phyloP scores from a whole-genome alignment of 2,888 invertebrate species.

The Cecidostiba fungosa region DNA sequence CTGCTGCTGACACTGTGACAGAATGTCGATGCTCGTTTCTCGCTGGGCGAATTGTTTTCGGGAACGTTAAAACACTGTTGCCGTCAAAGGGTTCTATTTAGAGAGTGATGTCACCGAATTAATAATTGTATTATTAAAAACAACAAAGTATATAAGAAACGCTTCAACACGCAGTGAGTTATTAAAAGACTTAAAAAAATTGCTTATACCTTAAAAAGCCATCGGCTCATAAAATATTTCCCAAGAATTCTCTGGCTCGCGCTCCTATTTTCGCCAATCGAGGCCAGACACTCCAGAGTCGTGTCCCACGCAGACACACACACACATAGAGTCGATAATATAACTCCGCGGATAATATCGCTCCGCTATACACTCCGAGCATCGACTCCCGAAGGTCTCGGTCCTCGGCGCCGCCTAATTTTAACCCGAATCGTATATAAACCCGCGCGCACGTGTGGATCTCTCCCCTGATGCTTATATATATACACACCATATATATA shows the following conservation, averaged over 20 bases:
- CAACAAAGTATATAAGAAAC: too few species aligned
- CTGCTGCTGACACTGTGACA: too few species aligned
- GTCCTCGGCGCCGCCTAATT: conserved; percentile 34
- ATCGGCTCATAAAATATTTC: background rate
- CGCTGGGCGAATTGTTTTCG: conserved; percentile 34
- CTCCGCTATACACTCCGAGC: background rate
- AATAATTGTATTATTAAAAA: too few species aligned
- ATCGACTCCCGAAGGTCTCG: conserved; percentile 37
- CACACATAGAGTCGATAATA: background rate
- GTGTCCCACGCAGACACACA: background rate
- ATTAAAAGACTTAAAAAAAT: too few species aligned
- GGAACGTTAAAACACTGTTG: conserved; percentile 14
- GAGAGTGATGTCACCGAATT: too few species aligned
- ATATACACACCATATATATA: too few species aligned
- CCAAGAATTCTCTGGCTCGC: background rate
- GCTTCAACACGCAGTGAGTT: too few species aligned
- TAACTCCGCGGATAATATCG: background rate
- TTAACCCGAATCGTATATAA: background rate
- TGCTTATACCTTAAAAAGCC: too few species aligned
- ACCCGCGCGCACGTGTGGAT: background rate
- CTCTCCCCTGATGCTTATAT: too few species aligned
- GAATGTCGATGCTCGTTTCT: conserved; percentile 28
- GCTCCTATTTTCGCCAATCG: background rate
- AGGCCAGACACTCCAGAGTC: background rate
- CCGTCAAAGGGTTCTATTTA: too few species aligned